These are phyloP conservation scores for Myrmophylax atrothorax DNA, from an alignment of 2,113 vertebrate species.

Conservation along the genomic window DNA sequence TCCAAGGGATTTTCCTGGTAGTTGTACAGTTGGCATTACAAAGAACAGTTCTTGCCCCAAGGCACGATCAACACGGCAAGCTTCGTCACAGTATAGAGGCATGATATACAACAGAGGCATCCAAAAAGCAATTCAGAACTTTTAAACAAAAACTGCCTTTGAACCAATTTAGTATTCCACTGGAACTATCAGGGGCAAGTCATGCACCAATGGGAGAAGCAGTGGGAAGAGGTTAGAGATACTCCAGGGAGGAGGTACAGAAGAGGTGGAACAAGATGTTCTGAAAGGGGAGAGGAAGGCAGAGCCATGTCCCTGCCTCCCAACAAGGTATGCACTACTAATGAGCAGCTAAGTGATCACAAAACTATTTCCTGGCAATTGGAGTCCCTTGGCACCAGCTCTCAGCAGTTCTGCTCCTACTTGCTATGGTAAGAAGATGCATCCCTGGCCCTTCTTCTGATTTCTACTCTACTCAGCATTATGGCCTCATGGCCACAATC, in stretches of 20 bases:
- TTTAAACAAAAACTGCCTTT: neutral
- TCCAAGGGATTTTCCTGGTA: neutral
- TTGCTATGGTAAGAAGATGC: neutral
- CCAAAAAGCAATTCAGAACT: neutral
- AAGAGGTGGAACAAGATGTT: neutral
- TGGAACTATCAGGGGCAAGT: neutral
- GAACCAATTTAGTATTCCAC: neutral
- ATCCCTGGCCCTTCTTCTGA: neutral
- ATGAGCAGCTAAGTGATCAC: neutral
- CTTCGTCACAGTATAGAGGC: neutral
- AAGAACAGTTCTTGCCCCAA: neutral
- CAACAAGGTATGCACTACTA: neutral
- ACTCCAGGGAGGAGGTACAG: neutral
- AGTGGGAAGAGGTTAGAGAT: neutral
- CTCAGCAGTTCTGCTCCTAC: neutral
- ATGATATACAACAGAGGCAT: neutral
- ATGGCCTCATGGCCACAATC: neutral
- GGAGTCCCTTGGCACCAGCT: neutral
- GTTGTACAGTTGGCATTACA: neutral
- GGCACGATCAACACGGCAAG: neutral
- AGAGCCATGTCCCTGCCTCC: neutral
- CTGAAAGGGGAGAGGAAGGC: neutral
- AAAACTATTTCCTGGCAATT: neutral
- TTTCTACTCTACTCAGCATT: neutral
- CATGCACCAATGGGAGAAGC: neutral